phyloP scores from a whole-genome alignment of 1,140 invertebrate species.

The Scaptodrosophila lebanonensis region DNA sequence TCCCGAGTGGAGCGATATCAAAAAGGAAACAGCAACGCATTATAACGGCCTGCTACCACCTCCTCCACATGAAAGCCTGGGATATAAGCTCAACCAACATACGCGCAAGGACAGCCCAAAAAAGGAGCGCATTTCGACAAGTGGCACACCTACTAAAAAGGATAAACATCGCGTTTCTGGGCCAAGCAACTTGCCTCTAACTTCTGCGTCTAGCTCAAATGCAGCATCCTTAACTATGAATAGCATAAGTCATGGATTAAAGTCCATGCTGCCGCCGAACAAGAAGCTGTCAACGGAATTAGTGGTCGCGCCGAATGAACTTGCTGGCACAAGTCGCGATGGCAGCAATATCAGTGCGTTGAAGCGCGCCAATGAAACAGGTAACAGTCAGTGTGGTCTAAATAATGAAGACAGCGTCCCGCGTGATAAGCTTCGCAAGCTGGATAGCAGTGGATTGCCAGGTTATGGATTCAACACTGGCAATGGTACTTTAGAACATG shows the following conservation, averaged over 20 bases:
- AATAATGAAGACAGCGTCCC: constrained; percentile 48
- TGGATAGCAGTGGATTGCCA: constrained; percentile 43
- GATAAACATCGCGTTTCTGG: constrained; percentile 50
- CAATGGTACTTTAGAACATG: constrained; percentile 25
- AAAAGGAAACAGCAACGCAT: constrained; percentile 45
- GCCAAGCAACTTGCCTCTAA: constrained; percentile 3
- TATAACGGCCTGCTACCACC: constrained; percentile 51
- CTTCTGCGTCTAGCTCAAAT: not conserved
- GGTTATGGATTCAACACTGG: constrained; percentile 20
- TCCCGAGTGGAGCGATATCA: constrained; percentile 68
- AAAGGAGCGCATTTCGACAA: constrained; percentile 40
- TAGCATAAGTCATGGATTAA: constrained; percentile 9
- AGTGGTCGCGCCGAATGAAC: constrained; percentile 32
- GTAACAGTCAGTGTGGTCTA: constrained; percentile 41
- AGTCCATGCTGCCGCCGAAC: constrained; percentile 51
- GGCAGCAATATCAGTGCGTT: constrained; percentile 27
- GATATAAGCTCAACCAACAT: constrained; percentile 58
- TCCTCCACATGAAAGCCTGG: constrained; percentile 35
- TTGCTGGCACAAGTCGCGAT: constrained; percentile 32
- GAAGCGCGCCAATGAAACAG: constrained; percentile 60
- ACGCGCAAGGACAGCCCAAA: constrained; percentile 56
- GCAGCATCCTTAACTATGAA: constrained; percentile 2
- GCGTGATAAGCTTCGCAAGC: constrained; percentile 65
- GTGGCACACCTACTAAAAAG: constrained; percentile 56
- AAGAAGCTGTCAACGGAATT: constrained; percentile 37